Evolutionary conservation across 2,797 vertebrate species (phyloP).

Genomic region (Rhinichthys osculus): DNA sequence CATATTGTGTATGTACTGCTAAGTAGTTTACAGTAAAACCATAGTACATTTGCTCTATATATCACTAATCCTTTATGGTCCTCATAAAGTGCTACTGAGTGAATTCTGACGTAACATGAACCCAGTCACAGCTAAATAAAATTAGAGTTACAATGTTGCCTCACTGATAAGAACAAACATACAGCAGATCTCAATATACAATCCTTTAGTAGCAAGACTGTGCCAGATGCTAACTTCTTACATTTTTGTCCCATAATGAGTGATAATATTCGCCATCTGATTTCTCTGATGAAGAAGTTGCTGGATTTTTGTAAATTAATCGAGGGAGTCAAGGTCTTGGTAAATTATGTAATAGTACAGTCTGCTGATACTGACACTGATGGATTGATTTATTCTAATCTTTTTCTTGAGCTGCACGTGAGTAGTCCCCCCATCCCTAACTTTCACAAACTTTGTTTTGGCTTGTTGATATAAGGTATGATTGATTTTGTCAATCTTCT

Average conservation of each 20-base stretch:
- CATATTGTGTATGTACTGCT: background rate
- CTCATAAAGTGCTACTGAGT: background rate
- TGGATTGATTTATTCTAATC: background rate
- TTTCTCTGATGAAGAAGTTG: background rate
- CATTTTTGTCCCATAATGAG: background rate
- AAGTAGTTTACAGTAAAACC: background rate
- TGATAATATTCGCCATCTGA: background rate
- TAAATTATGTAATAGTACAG: background rate
- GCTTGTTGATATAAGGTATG: background rate
- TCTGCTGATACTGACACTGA: background rate
- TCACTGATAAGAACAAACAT: background rate
- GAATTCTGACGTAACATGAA: background rate
- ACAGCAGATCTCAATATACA: background rate
- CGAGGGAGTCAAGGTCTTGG: background rate
- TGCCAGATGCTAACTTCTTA: background rate
- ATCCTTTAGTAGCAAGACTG: background rate
- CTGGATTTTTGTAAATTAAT: background rate
- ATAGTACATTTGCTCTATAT: background rate
- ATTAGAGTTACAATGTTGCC: background rate
- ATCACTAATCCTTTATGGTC: background rate
- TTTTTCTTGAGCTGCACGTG: background rate
- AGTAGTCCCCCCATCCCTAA: background rate
- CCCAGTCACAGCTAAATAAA: background rate
- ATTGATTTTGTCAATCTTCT: background rate
- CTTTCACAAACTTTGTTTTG: too few species aligned